Evolutionary conservation across 2,113 vertebrate genomes (phyloP).

Genomic region (Urocolius indicus): DNA sequence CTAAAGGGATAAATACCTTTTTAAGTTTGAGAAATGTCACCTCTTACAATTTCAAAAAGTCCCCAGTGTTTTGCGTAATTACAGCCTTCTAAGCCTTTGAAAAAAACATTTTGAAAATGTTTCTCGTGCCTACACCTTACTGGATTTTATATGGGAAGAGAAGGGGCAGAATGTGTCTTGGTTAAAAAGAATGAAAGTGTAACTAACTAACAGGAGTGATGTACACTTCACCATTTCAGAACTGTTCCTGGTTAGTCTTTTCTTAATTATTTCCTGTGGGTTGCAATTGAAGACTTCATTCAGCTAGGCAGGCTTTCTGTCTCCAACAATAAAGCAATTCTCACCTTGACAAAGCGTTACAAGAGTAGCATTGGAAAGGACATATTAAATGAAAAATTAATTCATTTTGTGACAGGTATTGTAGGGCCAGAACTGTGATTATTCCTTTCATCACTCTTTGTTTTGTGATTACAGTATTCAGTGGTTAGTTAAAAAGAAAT

Average conservation of each 20-base stretch:
- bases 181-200: neutral
- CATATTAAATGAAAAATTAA: neutral
- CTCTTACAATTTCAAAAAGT: neutral
- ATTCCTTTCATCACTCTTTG: neutral
- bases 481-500: neutral
- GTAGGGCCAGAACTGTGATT: neutral
- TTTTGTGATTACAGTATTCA: neutral
- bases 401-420: neutral
- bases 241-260: neutral
- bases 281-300: neutral
- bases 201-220: neutral
- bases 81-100: neutral
- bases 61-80: neutral
- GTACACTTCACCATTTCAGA: neutral
- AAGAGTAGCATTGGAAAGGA: neutral
- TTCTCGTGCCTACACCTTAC: neutral
- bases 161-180: neutral
- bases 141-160: neutral
- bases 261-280: neutral
- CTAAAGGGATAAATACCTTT: neutral
- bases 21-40: neutral
- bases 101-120: neutral
- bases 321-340: neutral
- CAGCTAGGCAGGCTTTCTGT: neutral
- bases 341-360: neutral